Percentiles rank a stretch among this genome's conserved stretches.
These are phyloP conservation scores for Morinoia aosen DNA, from an alignment of 2,888 invertebrate genomes.

Conservation along the genomic window DNA sequence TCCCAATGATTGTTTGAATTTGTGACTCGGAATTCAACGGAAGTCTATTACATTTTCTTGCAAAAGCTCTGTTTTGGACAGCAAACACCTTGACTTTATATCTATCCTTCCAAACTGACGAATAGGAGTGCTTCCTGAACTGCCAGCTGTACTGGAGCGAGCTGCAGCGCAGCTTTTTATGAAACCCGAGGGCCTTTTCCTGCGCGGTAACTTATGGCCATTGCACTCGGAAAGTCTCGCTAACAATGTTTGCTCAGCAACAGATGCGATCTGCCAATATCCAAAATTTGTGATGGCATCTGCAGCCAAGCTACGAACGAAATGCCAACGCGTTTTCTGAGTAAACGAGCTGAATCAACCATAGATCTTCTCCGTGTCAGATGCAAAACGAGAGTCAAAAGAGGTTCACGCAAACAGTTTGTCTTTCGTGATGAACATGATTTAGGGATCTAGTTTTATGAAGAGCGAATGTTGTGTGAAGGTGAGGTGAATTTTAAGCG, in stretches of 20 bases:
- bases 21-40: background rate
- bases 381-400: constrained; percentile 6
- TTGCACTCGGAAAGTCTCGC: background rate
- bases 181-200: constrained; percentile 17
- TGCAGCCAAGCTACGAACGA: background rate
- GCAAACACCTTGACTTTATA: background rate
- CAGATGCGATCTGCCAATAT: constrained; percentile 34
- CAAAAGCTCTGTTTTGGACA: background rate
- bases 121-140: background rate
- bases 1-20: background rate
- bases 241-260: constrained; percentile 40
- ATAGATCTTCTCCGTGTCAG: background rate
- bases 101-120: constrained; percentile 9
- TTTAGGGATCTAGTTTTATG: background rate
- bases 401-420: background rate
- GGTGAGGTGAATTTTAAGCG: background rate
- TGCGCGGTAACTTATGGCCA: background rate
- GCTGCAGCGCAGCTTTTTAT: background rate
- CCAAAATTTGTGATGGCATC: constrained; percentile 34
- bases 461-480: background rate
- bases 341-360: constrained; percentile 16
- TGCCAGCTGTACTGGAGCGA: background rate
- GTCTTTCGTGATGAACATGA: background rate
- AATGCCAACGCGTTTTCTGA: background rate
- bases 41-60: background rate